Evolutionary conservation across 2,888 invertebrate genomes (phyloP).

Genomic region (Mystacides longicornis): DNA sequence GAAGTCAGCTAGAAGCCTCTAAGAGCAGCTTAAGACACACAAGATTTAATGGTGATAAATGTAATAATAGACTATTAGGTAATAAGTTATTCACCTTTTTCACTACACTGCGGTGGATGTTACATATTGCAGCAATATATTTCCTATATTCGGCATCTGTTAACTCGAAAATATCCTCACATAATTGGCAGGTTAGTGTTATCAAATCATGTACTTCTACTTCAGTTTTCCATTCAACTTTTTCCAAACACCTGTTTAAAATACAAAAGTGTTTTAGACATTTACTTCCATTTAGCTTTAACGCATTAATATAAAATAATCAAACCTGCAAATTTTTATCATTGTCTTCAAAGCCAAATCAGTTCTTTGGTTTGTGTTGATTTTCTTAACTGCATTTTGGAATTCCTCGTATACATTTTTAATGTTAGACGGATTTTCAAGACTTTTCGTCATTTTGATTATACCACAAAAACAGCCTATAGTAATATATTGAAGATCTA

Average conservation of each 20-base stretch:
- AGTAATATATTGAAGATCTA: neutral
- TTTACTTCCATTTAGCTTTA: neutral
- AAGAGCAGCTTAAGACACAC: no score
- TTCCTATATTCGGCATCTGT: slow-evolving; percentile 10
- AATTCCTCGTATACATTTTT: slow-evolving; percentile 5
- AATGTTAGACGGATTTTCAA: slow-evolving; percentile 11
- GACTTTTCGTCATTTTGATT: neutral
- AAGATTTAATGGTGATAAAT: no score
- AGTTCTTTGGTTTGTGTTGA: slow-evolving; percentile 7
- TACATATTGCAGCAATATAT: slow-evolving; percentile 15
- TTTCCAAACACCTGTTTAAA: slow-evolving; percentile 1
- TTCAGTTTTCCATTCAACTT: slow-evolving; percentile 12
- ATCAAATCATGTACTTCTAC: slow-evolving; percentile 13
- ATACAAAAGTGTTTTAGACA: neutral
- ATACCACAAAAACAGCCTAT: no score
- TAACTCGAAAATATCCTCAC: slow-evolving; percentile 10
- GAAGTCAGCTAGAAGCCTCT: no score
- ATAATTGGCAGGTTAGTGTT: slow-evolving; percentile 7
- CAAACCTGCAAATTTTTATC: slow-evolving; percentile 6
- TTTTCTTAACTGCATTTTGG: slow-evolving; percentile 9
- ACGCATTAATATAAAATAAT: neutral
- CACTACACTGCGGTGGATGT: slow-evolving; percentile 16
- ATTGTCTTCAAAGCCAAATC: slow-evolving; percentile 5
- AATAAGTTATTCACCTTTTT: slow-evolving; percentile 23
- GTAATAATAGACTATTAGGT: no score